Evolutionary conservation across 2,888 invertebrate genomes (phyloP).

Genomic region (Eupithecia centaureata): DNA sequence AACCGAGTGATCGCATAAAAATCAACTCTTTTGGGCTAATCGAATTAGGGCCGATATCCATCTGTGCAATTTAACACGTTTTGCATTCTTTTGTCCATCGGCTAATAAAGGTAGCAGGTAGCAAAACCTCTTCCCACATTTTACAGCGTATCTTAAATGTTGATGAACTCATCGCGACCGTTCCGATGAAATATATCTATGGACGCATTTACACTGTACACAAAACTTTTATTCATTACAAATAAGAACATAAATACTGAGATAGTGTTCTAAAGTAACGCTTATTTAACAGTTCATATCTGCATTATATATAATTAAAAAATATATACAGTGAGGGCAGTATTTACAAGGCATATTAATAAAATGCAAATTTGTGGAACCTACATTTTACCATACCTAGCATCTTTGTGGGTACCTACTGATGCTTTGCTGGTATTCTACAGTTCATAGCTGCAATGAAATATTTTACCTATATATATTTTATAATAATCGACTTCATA

Average conservation of each 20-base stretch:
- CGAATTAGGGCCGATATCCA: constrained; percentile 81
- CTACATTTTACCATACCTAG: too few relatives aligned
- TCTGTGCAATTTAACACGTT: constrained; percentile 81
- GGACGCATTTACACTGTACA: constrained; percentile 17
- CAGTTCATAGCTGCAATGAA: neutral
- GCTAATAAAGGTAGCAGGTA: constrained; percentile 80
- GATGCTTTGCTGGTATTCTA: too few relatives aligned
- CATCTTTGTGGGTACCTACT: too few relatives aligned
- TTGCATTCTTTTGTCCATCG: constrained; percentile 77
- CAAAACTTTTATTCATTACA: neutral
- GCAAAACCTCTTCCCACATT: constrained; percentile 65
- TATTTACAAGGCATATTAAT: too few relatives aligned
- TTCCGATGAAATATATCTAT: constrained; percentile 65
- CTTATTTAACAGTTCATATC: neutral
- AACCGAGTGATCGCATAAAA: constrained; percentile 79
- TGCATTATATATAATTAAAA: too few relatives aligned
- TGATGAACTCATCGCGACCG: constrained; percentile 77
- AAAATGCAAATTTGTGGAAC: too few relatives aligned
- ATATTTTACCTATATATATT: neutral
- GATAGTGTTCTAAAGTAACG: neutral
- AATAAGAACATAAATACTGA: neutral
- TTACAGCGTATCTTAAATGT: constrained; percentile 71
- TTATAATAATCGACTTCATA: too few relatives aligned
- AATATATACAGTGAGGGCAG: too few relatives aligned
- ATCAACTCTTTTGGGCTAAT: constrained; percentile 81